Conservation (phyloP, 2,113 vertebrate species). For the Mellivora capensis region DNA sequence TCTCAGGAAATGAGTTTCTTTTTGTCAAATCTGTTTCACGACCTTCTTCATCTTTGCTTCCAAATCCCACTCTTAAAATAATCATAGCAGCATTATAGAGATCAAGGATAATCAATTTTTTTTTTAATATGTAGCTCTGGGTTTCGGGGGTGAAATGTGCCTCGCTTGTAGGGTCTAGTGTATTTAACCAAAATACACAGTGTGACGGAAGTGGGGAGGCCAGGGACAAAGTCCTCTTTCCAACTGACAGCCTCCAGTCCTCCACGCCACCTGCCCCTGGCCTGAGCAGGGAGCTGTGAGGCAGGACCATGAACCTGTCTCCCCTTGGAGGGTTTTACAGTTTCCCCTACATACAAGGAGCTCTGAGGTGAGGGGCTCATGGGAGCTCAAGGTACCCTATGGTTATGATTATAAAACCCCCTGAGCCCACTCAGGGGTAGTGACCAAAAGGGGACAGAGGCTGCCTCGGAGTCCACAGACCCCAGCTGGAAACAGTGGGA, state of each 20-base stretch:
- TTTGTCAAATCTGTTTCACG: neutral
- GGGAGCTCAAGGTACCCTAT: neutral
- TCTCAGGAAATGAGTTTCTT: neutral
- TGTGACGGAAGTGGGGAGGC: neutral
- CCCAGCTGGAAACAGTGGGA: neutral
- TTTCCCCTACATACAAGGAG: neutral
- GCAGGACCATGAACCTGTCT: neutral
- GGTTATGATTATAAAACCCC: neutral
- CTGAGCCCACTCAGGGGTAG: neutral
- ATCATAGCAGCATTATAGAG: neutral
- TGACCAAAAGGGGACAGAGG: neutral
- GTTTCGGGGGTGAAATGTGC: neutral
- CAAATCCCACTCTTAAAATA: neutral
- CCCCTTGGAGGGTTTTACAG: neutral
- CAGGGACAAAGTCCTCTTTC: neutral
- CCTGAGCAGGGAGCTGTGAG: neutral
- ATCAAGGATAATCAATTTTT: neutral
- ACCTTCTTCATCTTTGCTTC: neutral
- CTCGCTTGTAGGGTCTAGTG: too few species aligned
- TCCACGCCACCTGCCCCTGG: accelerated
- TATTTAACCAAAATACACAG: neutral
- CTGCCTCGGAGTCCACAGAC: neutral
- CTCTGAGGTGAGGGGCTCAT: neutral
- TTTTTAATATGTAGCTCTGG: neutral
- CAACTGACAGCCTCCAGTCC: neutral